Evolutionary conservation across 2,888 invertebrate genomes (phyloP), one percentile per base, ranked within the genome.

Genomic region (Synergus itoensis): DNA sequence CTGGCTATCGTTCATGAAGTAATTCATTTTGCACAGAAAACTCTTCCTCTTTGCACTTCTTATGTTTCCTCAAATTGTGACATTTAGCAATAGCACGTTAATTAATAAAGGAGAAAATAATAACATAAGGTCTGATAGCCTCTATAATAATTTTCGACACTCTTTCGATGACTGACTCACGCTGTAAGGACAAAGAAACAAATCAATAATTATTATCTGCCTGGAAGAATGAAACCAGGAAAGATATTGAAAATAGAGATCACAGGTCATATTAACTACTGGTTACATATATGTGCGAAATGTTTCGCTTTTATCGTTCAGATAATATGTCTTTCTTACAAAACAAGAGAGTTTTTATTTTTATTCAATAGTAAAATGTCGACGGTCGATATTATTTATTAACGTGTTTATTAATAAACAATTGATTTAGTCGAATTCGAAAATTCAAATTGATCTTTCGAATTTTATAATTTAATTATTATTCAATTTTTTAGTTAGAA

Each of bases 1-100:
- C 8, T 89, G 86, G 9, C 81, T 85, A 60, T 88, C 88, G 60
- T 84, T 83, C 63, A 69, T 85, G 53, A 77, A 65, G 63, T 80
- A 83, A 77, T 82, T 85, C 88, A 88, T 87, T 65, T 80, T 82
- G 57, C 77, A 79, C 3, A 65, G 11, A 40, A n/a, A 41, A 41
- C 4, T n/a, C n/a, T 16, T 41, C 8, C 65, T 65, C n/a, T 5
- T 11, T 65, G n/a, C 40, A n/a, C 11, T 65, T 0, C n/a, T 40
- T 64, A 2, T 28, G 21, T 18, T 11, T 28, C 18, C 62, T 12
- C 11, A 18, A 65, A 65, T 8, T 41, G 9, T 41, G n/a, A n/a
- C 41, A 41, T 65, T 43, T 65, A 41, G 11, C 12, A 21, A 18
- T n/a, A n/a, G 43, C 9, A 43, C 4, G 41, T 62, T 28, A 62